Evolutionary conservation across 2,113 vertebrate genomes (phyloP).

Genomic region (Sinocyclocheilus rhinocerous): DNA sequence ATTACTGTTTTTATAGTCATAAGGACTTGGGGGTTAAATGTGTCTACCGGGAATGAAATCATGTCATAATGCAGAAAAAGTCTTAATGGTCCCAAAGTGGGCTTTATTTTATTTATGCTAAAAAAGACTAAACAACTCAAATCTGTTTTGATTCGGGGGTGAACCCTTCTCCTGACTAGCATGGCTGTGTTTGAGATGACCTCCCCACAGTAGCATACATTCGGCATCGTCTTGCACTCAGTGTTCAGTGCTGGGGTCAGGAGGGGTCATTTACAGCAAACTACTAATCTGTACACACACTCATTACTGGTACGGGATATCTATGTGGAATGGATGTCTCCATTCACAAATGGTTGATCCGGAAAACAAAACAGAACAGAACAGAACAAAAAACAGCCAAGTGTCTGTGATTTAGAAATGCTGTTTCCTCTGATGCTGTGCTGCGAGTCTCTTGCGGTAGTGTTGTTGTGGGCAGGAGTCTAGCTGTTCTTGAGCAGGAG

Average conservation of each 20-base stretch:
- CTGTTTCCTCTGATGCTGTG: too few relatives aligned
- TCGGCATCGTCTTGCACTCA: too few relatives aligned
- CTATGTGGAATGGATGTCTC: conserved; percentile 67
- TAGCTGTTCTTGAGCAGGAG: conserved; percentile 89
- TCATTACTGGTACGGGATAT: conserved; percentile 74
- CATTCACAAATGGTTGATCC: conserved; percentile 43
- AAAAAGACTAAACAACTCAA: neutral
- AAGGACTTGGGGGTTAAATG: neutral
- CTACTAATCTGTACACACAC: conserved; percentile 69
- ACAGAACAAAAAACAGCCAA: neutral
- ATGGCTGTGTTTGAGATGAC: neutral
- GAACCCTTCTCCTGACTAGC: neutral
- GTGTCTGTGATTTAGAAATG: neutral
- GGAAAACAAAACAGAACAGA: neutral
- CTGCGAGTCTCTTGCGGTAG: neutral
- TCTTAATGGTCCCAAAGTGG: neutral
- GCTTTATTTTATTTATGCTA: neutral
- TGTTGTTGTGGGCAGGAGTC: conserved; percentile 37
- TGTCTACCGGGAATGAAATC: neutral
- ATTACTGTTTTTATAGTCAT: too few relatives aligned
- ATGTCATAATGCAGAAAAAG: neutral
- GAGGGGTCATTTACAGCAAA: conserved; percentile 69
- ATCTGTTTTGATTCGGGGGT: neutral
- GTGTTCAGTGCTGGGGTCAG: neutral
- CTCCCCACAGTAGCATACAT: neutral